Conservation (phyloP, 2,113 vertebrate genomes). For the Sapayoa aenigma region DNA sequence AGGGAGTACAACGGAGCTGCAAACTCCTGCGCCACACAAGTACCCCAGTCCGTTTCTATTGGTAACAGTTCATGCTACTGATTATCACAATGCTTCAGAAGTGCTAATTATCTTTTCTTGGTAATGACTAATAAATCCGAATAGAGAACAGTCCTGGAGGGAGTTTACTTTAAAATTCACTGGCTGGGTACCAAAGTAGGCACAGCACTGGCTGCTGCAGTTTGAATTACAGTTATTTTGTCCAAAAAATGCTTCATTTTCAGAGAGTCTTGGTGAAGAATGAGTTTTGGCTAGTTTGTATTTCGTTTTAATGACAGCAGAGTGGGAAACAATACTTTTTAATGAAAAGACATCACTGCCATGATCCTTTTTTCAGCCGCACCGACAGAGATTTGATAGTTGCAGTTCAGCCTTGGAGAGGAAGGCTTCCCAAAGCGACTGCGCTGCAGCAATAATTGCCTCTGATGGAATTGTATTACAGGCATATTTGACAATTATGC, state of each 20-base stretch:
- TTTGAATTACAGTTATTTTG: conserved; percentile 21
- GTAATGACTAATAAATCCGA: conserved; percentile 63
- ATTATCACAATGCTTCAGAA: conserved; percentile 47
- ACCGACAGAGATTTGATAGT: background rate
- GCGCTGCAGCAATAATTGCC: background rate
- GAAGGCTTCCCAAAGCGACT: background rate
- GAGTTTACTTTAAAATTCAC: conserved; percentile 55
- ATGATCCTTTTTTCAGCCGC: background rate
- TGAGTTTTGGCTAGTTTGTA: background rate
- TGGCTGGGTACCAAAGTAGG: conserved; percentile 28
- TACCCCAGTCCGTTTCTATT: background rate
- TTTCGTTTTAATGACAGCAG: background rate
- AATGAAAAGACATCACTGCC: background rate
- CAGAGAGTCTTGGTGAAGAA: background rate
- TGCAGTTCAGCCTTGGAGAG: background rate
- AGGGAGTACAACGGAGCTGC: background rate
- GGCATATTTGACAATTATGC: background rate
- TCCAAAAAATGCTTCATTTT: background rate
- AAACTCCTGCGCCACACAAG: background rate
- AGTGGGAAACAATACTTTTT: background rate
- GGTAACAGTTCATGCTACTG: conserved; percentile 43
- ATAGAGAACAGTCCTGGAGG: conserved; percentile 52
- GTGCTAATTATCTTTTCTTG: conserved; percentile 62
- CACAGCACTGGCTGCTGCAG: conserved; percentile 1
- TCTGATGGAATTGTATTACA: background rate